Conservation (phyloP, 1,140 invertebrate genomes). For the Dermatophagoides farinae region DNA sequence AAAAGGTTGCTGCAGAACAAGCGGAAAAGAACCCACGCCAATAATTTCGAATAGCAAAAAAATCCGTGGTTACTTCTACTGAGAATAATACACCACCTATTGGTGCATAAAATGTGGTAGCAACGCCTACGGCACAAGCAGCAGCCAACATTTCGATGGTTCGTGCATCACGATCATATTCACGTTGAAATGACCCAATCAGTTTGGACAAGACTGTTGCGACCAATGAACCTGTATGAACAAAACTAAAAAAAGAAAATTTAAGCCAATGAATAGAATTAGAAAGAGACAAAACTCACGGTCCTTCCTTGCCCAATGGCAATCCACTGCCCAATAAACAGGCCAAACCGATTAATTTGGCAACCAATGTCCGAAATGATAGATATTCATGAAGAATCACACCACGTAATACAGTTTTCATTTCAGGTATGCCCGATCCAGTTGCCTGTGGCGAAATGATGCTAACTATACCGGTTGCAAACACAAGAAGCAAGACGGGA, state of each 20-base stretch:
- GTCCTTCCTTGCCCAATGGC: constrained; percentile 81
- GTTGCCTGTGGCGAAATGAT: constrained; percentile 53
- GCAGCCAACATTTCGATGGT: constrained; percentile 86
- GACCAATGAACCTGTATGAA: constrained; percentile 87
- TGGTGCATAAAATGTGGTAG: constrained; percentile 15
- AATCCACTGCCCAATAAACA: constrained; percentile 85
- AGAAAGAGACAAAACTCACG: constrained; percentile 21
- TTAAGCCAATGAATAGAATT: not conserved
- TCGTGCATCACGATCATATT: constrained; percentile 58
- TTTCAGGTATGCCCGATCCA: constrained; percentile 94
- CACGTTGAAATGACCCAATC: constrained; percentile 43
- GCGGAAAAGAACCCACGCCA: constrained; percentile 97
- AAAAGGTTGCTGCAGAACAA: constrained; percentile 85
- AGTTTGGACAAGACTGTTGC: constrained; percentile 72
- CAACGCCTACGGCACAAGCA: constrained; percentile 56
- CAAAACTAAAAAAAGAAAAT: too few relatives aligned
- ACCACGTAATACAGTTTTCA: constrained; percentile 76
- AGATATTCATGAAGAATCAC: constrained; percentile 61
- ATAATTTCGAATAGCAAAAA: constrained; percentile 95
- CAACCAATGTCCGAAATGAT: constrained; percentile 77
- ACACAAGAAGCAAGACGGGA: constrained; percentile 66
- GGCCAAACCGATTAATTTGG: constrained; percentile 75
- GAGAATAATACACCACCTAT: constrained; percentile 77
- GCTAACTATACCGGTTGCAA: constrained; percentile 83
- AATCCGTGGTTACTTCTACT: constrained; percentile 96